phyloP scores from a whole-genome alignment of 1,140 invertebrate genomes.

The Lordiphosa collinella region DNA sequence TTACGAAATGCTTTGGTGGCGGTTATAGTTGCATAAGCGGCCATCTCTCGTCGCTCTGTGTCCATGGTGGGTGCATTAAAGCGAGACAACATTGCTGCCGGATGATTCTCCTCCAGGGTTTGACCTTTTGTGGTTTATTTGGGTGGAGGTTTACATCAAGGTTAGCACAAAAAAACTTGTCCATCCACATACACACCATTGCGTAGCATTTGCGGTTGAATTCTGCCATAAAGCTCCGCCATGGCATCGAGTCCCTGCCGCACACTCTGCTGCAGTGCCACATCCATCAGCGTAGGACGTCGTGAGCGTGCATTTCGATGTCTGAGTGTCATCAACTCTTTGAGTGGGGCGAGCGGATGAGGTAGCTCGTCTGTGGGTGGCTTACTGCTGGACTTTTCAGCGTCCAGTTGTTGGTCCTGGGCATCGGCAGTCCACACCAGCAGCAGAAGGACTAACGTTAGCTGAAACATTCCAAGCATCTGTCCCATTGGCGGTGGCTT shows the following conservation, averaged over 20 bases:
- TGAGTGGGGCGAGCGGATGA: conserved; percentile 24
- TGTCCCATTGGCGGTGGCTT: conserved; percentile 19
- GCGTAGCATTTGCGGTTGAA: conserved; percentile 71
- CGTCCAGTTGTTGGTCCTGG: conserved; percentile 6
- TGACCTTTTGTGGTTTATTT: conserved; percentile 49
- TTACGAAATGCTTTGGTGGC: conserved; percentile 76
- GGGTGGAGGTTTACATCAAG: conserved; percentile 11
- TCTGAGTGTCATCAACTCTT: conserved; percentile 1
- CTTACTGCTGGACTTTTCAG: conserved; percentile 27
- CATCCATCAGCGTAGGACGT: conserved; percentile 67
- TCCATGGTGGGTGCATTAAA: conserved; percentile 71
- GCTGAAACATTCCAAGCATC: conserved; percentile 39
- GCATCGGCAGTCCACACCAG: conserved; percentile 5
- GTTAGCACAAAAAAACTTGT: not conserved
- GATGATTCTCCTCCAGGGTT: conserved; percentile 73
- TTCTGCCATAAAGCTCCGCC: conserved; percentile 66
- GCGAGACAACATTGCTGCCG: conserved; percentile 66
- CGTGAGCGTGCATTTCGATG: conserved; percentile 38
- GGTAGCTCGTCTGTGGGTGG: conserved; percentile 53
- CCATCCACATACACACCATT: conserved; percentile 60
- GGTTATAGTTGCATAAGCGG: conserved; percentile 72
- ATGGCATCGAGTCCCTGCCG: conserved; percentile 74
- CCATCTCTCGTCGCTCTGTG: conserved; percentile 60
- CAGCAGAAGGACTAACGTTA: conserved; percentile 13
- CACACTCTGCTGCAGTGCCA: conserved; percentile 70